These are phyloP conservation scores for Colistium nudipinnis DNA, from an alignment of 2,113 vertebrate genomes.

Conservation along the genomic window DNA sequence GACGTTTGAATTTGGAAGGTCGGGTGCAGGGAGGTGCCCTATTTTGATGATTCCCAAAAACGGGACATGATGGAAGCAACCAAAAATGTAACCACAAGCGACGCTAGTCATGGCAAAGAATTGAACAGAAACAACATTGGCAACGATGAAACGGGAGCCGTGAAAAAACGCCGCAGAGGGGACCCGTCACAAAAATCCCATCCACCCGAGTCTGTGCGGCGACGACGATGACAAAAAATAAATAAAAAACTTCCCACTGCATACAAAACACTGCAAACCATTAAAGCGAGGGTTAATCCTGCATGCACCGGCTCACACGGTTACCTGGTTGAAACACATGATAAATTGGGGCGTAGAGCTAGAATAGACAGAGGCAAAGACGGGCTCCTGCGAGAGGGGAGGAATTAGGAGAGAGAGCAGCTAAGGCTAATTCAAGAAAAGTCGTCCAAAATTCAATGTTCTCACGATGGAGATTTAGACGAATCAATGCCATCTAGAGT, in stretches of 20 bases:
- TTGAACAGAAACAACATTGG: neutral
- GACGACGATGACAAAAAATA: too few species aligned
- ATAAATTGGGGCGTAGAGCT: constrained; percentile 78
- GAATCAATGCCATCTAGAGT: neutral
- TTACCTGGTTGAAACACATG: constrained; percentile 86
- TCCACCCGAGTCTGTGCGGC: constrained; percentile 1
- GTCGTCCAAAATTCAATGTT: neutral
- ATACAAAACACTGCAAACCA: constrained; percentile 54
- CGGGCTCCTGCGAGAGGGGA: constrained; percentile 79
- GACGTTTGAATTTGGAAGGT: too few species aligned
- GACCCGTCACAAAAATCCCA: constrained; percentile 15
- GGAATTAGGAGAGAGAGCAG: constrained; percentile 24
- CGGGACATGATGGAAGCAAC: too few species aligned
- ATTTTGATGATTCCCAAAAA: too few species aligned
- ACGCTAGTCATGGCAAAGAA: too few species aligned
- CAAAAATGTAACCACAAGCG: too few species aligned
- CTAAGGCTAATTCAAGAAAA: constrained; percentile 30
- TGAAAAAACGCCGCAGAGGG: constrained; percentile 2
- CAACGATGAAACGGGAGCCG: constrained; percentile 17
- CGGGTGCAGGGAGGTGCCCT: too few species aligned
- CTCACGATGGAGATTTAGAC: constrained; percentile 13
- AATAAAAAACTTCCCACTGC: constrained; percentile 42
- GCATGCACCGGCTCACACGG: constrained; percentile 46
- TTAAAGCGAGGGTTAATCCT: neutral
- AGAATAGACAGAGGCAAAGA: constrained; percentile 83